Evolutionary conservation across 2,113 vertebrate species (phyloP).

Genomic region (Heterochromis multidens): DNA sequence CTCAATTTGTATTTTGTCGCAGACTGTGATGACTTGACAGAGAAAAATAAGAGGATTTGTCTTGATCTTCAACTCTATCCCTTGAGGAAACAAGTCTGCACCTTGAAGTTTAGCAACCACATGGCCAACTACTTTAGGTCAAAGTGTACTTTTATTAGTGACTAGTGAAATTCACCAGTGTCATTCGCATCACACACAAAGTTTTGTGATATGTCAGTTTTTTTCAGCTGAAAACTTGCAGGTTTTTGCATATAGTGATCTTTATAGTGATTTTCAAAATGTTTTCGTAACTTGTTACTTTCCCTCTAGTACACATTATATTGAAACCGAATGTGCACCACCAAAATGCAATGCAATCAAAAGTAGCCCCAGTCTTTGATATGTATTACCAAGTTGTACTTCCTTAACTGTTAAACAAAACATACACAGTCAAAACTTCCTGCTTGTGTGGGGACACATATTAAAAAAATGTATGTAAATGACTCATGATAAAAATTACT

Average conservation of each 20-base stretch:
- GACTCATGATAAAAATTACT: too few species aligned
- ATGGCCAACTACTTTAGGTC: background rate
- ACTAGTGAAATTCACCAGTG: background rate
- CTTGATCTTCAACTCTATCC: slow-evolving; percentile 65
- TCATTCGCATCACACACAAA: background rate
- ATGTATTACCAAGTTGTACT: background rate
- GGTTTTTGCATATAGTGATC: background rate
- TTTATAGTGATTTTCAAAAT: background rate
- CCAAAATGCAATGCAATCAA: too few species aligned
- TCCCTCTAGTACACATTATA: background rate
- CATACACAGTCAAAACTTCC: background rate
- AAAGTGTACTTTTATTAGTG: background rate
- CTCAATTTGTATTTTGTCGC: slow-evolving; percentile 78
- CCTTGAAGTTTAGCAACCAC: slow-evolving; percentile 58
- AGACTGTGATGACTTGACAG: slow-evolving; percentile 72
- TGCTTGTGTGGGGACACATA: background rate
- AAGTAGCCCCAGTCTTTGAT: background rate
- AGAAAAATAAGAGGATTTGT: slow-evolving; percentile 76
- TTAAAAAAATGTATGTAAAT: too few species aligned
- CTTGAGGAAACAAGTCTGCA: slow-evolving; percentile 63
- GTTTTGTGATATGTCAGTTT: background rate
- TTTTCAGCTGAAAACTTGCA: background rate
- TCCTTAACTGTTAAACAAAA: background rate
- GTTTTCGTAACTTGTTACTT: background rate
- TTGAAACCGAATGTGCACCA: background rate